These are phyloP conservation scores for Prosopocoilus inquinatus DNA, from an alignment of 2,888 invertebrate species.

Conservation along the genomic window DNA sequence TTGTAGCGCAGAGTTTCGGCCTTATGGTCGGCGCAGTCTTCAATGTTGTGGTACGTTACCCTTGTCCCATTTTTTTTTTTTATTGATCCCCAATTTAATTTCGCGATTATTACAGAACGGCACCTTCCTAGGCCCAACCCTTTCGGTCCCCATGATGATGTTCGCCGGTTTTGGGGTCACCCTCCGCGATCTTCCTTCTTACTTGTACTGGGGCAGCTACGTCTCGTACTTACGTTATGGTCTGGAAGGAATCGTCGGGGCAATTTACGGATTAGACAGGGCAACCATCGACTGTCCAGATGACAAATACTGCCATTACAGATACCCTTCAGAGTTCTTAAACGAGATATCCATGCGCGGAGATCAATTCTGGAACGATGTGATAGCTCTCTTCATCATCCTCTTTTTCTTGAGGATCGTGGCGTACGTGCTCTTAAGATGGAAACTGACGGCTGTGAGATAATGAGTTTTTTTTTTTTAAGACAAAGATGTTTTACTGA, in stretches of 20 bases:
- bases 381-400: slow-evolving; percentile 68
- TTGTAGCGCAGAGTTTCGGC: slow-evolving; percentile 91
- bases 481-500: neutral
- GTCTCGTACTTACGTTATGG: slow-evolving; percentile 89
- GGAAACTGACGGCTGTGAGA: slow-evolving; percentile 70
- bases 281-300: slow-evolving; percentile 73
- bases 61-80: neutral
- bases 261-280: slow-evolving; percentile 81
- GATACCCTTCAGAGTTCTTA: slow-evolving; percentile 77
- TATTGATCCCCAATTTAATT: slow-evolving; percentile 1
- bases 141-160: slow-evolving; percentile 94
- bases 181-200: slow-evolving; percentile 78
- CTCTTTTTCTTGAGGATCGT: slow-evolving; percentile 64
- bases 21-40: slow-evolving; percentile 89
- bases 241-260: slow-evolving; percentile 80
- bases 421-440: slow-evolving; percentile 73
- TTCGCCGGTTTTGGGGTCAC: slow-evolving; percentile 95
- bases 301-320: slow-evolving; percentile 78
- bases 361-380: slow-evolving; percentile 82
- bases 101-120: slow-evolving; percentile 69
- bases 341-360: slow-evolving; percentile 76
- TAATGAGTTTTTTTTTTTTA: slow-evolving; percentile 42
- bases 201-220: slow-evolving; percentile 89
- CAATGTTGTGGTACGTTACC: slow-evolving; percentile 71
- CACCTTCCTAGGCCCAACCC: slow-evolving; percentile 89